Evolutionary conservation across 2,888 invertebrate species (phyloP), one percentile per base, ranked within the genome.

Genomic region (Yponomeuta malinellus): DNA sequence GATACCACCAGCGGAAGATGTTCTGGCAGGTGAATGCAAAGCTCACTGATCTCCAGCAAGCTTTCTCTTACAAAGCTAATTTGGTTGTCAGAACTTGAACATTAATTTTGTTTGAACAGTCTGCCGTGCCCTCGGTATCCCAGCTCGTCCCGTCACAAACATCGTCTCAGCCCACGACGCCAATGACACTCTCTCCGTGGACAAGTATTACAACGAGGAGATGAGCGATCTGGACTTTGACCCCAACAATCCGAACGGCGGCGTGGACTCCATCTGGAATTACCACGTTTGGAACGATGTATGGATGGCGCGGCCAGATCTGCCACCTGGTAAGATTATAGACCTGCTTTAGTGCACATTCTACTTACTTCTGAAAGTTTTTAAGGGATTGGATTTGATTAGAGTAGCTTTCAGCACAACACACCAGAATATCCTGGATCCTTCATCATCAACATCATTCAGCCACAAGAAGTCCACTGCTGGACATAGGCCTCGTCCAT

Each of bases 281-380:
- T 97, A 96, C 82, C 97, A 97, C 79, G 96, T 97, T 9, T 97
- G 97, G 97, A 96, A 96, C 79, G 97, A 97, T 76, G 96, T 95
- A 0, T 97, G 96, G 95, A 97, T 97, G 96, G 93, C 95, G 0
- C 90, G 97, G 72, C 95, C 95, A 9, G 97, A 97, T 83, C 92
- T 96, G 48, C 95, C 95, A 0, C 91, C 93, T 74, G 95, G 94
- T 93, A 77, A 76, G 43, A 43, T 43, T 43, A 6, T 43, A 8
- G 5, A 37, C 5, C 37, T 2, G 23, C 10, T n/a, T 23, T 23
- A 23, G 23, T 23, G 23, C 23, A 23, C 23, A 23, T 23, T 23
- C 23, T 23, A 23, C 23, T 23, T 23, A 23, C 23, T 23, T 23
- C 23, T 23, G 23, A 23, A 68, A 12, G 68, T 59, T n/a, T n/a